phyloP scores from a whole-genome alignment of 2,797 vertebrate genomes.

The Sciaenops ocellatus region DNA sequence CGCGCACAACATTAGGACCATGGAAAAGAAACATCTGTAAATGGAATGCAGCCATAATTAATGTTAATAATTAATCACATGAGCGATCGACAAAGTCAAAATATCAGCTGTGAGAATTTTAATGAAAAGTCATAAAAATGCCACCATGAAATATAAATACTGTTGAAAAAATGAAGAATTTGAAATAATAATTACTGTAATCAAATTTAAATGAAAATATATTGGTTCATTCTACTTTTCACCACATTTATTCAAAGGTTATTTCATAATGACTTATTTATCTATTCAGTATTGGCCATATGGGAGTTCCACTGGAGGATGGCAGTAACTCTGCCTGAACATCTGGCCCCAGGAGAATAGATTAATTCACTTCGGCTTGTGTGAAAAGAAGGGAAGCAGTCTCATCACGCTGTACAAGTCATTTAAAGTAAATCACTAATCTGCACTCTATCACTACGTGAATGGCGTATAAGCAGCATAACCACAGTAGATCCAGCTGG shows the following conservation, averaged over 20 bases:
- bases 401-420: conserved; percentile 53
- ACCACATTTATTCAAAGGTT: conserved; percentile 3
- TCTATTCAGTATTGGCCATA: conserved; percentile 37
- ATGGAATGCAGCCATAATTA: not conserved
- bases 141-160: not conserved
- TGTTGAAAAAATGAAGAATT: not conserved
- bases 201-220: conserved; percentile 10
- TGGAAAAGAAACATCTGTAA: not conserved
- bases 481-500: conserved; percentile 28
- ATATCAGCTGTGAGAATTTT: not conserved
- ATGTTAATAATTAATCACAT: not conserved
- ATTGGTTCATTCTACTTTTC: conserved; percentile 1
- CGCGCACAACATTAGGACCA: not conserved
- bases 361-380: conserved; percentile 40
- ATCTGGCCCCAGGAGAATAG: conserved; percentile 60
- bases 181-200: not conserved
- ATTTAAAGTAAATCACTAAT: conserved; percentile 64
- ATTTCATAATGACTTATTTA: conserved; percentile 38
- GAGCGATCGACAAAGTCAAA: not conserved
- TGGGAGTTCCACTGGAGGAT: conserved; percentile 18
- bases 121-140: conserved; percentile 1
- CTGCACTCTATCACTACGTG: conserved; percentile 45
- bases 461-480: conserved; percentile 31
- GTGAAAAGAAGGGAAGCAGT: conserved; percentile 45
- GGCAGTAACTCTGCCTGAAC: conserved; percentile 54